A percentile compares a stretch with the other conserved stretches of the same genome.
Evolutionary conservation across 2,888 invertebrate species (phyloP).

Genomic region (Chalcis sispes): DNA sequence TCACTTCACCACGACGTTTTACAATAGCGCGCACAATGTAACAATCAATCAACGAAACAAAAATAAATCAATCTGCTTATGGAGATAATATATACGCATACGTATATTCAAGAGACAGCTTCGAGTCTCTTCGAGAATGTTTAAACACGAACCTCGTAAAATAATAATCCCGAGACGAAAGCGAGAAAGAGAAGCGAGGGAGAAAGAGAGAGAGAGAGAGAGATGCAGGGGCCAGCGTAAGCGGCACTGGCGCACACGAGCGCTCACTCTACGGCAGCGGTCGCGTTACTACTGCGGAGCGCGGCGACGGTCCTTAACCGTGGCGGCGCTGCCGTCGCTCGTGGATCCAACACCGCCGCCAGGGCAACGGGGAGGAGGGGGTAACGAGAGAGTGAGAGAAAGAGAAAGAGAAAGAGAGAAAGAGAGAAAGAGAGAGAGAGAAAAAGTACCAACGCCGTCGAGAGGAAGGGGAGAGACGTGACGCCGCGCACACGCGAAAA

Average conservation of each 20-base stretch:
- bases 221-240: neutral
- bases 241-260: constrained; percentile 60
- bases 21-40: too few relatives aligned
- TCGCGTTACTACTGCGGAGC: constrained; percentile 72
- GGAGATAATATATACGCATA: too few relatives aligned
- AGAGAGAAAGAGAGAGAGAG: constrained; percentile 46
- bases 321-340: constrained; percentile 41
- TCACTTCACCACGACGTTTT: neutral
- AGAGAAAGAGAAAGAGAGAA: neutral
- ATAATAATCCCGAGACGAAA: too few relatives aligned
- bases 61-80: too few relatives aligned
- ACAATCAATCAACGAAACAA: too few relatives aligned
- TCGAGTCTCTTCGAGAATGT: too few relatives aligned
- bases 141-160: neutral
- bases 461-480: constrained; percentile 2
- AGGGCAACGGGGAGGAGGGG: constrained; percentile 30
- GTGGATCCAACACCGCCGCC: constrained; percentile 37
- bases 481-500: neutral
- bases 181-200: neutral
- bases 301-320: constrained; percentile 66
- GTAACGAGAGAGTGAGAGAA: neutral
- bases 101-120: too few relatives aligned
- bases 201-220: too few relatives aligned
- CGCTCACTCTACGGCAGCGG: constrained; percentile 69
- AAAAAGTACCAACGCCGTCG: neutral